Percentiles rank a stretch among this genome's conserved stretches.
phyloP scores from a whole-genome alignment of 2,888 invertebrate genomes.

The Gnatocerus cornutus region DNA sequence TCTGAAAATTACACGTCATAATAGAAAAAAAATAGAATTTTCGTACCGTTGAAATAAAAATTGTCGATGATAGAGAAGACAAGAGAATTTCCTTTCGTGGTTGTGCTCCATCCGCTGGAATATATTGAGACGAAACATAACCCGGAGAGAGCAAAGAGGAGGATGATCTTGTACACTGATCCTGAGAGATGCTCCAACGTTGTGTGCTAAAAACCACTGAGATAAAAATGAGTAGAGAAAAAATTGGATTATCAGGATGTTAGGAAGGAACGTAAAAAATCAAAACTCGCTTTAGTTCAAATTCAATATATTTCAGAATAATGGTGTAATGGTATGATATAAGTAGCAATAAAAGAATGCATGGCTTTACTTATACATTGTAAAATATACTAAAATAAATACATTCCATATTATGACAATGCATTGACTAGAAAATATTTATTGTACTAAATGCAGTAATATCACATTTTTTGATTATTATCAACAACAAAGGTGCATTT shows the following conservation, averaged over 20 bases:
- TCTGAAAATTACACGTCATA: not conserved
- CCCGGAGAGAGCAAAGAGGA: not conserved
- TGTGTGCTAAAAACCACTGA: no score
- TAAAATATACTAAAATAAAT: slow-evolving; percentile 36
- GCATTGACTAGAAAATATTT: slow-evolving; percentile 44
- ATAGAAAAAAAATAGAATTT: not conserved
- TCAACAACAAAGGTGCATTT: not conserved
- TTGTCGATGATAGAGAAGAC: no score
- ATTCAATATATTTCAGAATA: slow-evolving; percentile 7
- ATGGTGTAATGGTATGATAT: slow-evolving; percentile 5
- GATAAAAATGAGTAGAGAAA: no score
- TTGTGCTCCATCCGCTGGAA: no score
- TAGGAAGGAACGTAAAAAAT: no score
- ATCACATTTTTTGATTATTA: slow-evolving; percentile 43
- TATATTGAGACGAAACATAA: no score
- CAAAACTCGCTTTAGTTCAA: not conserved
- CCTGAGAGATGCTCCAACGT: no score
- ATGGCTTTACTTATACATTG: not conserved
- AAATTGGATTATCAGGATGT: no score
- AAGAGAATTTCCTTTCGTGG: no score
- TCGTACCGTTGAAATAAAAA: not conserved
- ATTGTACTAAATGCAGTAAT: slow-evolving; percentile 44
- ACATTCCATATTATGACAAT: slow-evolving; percentile 23
- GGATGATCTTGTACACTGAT: not conserved
- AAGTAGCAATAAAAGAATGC: slow-evolving; percentile 8